Evolutionary conservation across 2,797 vertebrate species (phyloP), one percentile per base, ranked within the genome.

Genomic region (Enteromius fasciolatus): DNA sequence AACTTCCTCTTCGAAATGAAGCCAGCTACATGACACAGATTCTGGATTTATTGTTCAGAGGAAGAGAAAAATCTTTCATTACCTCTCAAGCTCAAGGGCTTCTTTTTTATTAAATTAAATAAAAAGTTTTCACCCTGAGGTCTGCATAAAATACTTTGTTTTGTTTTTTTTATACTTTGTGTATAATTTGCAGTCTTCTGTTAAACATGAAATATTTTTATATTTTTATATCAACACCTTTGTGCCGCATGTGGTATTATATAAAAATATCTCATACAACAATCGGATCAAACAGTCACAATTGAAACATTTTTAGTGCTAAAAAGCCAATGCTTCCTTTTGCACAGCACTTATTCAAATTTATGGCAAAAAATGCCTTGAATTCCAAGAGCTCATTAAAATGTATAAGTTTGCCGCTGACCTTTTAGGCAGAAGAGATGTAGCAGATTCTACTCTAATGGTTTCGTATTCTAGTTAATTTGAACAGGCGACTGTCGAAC

Each of bases 341-440:
- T 73, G 39, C 48, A 73, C 78, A 84, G 86, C 73, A 78, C 80
- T 81, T 86, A 83, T 88, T 86, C 66, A 86, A 86, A 88, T 80
- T 36, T 81, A 82, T 68, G 41, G 25, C 57, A 80, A 73, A 82
- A 64, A 84, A 52, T 44, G 81, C 5, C 61, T 74, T 39, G 72
- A 82, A 82, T 83, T 77, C 44, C 28, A 46, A 69, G 78, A 61
- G 50, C 81, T 86, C 81, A 85, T 89, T 83, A 83, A 86, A 86
- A 87, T 85, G 82, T 82, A 83, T 80, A 87, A 69, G 83, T 86
- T 85, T 86, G 76, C 69, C 20, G 50, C 44, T 86, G 86, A 89
- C 86, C 86, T 89, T 87, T 88, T 61, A 79, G 70, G 75, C 73
- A 66, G 79, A 23, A 48, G 33, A 77, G 67, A 81, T 85, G 70